These are phyloP conservation scores for Eupithecia insigniata DNA, from an alignment of 2,888 invertebrate species.

Conservation along the genomic window DNA sequence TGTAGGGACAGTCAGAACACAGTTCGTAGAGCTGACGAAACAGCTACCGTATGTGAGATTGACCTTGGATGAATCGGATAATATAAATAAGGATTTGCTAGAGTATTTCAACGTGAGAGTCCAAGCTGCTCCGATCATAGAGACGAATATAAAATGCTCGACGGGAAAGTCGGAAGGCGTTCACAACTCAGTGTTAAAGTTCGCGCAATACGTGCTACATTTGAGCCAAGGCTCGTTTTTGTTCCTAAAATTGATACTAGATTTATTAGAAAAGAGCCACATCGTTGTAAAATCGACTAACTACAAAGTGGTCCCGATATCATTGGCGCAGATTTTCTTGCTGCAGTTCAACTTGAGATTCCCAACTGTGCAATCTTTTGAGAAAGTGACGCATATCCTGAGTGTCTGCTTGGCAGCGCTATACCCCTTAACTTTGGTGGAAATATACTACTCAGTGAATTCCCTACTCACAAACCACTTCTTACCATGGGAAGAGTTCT, in stretches of 20 bases:
- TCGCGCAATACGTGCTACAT: slow-evolving; percentile 92
- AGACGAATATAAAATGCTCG: slow-evolving; percentile 90
- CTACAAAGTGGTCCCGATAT: slow-evolving; percentile 95
- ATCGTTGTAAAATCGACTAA: slow-evolving; percentile 96
- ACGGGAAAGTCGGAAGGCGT: slow-evolving; percentile 87
- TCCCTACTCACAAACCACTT: slow-evolving; percentile 91
- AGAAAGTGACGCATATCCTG: slow-evolving; percentile 94
- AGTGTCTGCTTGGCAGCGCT: slow-evolving; percentile 96
- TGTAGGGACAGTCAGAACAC: slow-evolving; percentile 93
- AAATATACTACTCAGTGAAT: slow-evolving; percentile 97
- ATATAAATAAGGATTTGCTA: slow-evolving; percentile 92
- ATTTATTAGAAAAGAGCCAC: slow-evolving; percentile 95
- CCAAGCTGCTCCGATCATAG: slow-evolving; percentile 91
- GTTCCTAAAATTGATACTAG: slow-evolving; percentile 95
- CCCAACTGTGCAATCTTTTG: slow-evolving; percentile 95
- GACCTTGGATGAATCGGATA: slow-evolving; percentile 90
- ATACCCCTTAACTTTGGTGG: slow-evolving; percentile 94
- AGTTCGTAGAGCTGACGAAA: slow-evolving; percentile 92
- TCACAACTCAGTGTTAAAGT: slow-evolving; percentile 88
- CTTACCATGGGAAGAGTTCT: slow-evolving; percentile 95
- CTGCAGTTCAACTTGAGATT: slow-evolving; percentile 96
- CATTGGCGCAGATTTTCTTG: slow-evolving; percentile 94
- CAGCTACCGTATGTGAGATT: slow-evolving; percentile 92
- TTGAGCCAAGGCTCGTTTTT: slow-evolving; percentile 95
- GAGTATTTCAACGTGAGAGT: slow-evolving; percentile 94